Evolutionary conservation across 2,113 vertebrate species (phyloP).

Genomic region (Nannospalax galili): DNA sequence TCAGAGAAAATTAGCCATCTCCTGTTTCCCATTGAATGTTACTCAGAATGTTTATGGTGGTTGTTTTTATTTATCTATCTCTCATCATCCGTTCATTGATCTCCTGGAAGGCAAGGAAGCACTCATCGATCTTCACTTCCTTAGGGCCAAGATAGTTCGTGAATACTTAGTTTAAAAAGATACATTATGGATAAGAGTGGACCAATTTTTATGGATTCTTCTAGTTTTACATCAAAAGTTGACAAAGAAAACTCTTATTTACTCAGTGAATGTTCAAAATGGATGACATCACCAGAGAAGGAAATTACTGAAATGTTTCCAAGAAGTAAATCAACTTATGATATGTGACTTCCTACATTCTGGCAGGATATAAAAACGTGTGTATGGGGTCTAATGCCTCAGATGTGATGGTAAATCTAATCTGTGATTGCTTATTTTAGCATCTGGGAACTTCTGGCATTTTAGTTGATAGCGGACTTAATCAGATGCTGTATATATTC

Average conservation of each 20-base stretch:
- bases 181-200: not conserved
- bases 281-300: not conserved
- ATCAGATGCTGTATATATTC: not conserved
- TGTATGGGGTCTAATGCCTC: not conserved
- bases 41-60: not conserved
- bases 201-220: not conserved
- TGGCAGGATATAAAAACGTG: not conserved
- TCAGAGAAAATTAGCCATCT: not conserved
- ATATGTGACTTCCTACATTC: not conserved
- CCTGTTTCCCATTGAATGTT: not conserved
- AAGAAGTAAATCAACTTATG: not conserved
- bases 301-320: not conserved
- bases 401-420: not conserved
- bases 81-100: not conserved
- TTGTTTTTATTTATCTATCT: not conserved
- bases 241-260: not conserved
- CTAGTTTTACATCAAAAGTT: not conserved
- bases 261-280: not conserved
- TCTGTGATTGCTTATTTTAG: not conserved
- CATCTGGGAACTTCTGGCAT: not conserved
- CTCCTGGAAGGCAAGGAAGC: not conserved
- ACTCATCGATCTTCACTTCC: not conserved
- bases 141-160: not conserved
- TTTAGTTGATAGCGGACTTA: not conserved
- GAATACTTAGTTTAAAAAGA: not conserved